Base-by-base conservation (phyloP, 2,888 invertebrate species). In the Ecliptopera silaceata region DNA sequence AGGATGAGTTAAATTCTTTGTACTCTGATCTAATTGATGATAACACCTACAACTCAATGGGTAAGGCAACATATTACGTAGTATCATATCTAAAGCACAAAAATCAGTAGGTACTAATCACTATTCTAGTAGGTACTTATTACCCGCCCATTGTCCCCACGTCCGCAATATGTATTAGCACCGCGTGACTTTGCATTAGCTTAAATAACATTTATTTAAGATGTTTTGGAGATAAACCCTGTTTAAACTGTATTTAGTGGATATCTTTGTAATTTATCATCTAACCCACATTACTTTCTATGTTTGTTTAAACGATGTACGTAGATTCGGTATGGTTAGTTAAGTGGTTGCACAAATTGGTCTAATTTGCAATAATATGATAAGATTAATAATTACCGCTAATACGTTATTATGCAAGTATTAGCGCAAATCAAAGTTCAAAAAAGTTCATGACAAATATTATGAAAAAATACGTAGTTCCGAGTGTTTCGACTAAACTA, bases 211-310 rank as follows among this genome's bases (percentile, higher is more conserved):
- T 53, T 36, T 43, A 43, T 43, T 15, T 26, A 10, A 38, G 26
- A 18, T 45, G 50, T 52, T 54, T 63, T 56, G 31, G 36, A 59
- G 47, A 47, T 45, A 50, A 61, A 53, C 53, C 54, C 56, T 57
- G 47, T 59, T 54, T 59, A 53, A 31, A 45, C 32, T 36, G 45
- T 39, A 44, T 50, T 56, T 15, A 34, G 32, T 22, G 42, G 45
- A 51, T 59, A 55, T 57, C 52, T 62, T 31, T 34, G 52, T 55
- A 36, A 50, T 52, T 56, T 61, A 56, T 65, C 53, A 36, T 45
- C 29, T 65, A 59, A 59, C 65, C 63, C 38, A 65, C 53, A 63
- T 63, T 57, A 53, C 47, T 46, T 55, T 39, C 45, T 52, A 45
- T 46, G 20, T 50, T 53, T 41, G 17, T 43, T 29, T 17, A 29